A percentile compares a stretch with the other conserved stretches of the same genome.
Evolutionary conservation across 2,797 vertebrate species (phyloP).

Genomic region (Dipus sagitta): DNA sequence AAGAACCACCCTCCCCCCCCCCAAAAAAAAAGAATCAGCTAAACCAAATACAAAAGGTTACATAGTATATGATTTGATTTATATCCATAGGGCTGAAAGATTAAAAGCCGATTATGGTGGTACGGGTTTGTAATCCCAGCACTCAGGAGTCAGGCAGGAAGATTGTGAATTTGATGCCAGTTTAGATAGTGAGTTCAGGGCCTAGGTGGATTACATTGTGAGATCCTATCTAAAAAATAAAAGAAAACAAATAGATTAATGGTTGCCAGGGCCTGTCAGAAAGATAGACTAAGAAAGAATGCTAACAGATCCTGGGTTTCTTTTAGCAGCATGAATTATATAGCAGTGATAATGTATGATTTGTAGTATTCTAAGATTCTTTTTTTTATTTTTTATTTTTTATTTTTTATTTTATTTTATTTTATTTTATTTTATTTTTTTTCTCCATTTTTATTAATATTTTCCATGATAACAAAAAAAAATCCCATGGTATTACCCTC

Average conservation of each 20-base stretch:
- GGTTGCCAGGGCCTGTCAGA: background rate
- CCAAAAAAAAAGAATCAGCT: background rate
- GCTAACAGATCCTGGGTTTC: background rate
- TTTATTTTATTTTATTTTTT: too few relatives aligned
- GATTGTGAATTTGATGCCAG: background rate
- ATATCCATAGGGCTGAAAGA: background rate
- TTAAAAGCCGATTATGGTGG: background rate
- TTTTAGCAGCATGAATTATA: slow-evolving; percentile 38
- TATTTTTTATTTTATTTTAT: too few relatives aligned
- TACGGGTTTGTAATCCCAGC: background rate
- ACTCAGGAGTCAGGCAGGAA: background rate
- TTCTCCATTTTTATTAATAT: too few relatives aligned
- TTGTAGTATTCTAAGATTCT: slow-evolving; percentile 12
- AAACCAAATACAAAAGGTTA: slow-evolving; percentile 15
- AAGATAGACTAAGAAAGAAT: slow-evolving; percentile 9
- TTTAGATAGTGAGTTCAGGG: too few relatives aligned
- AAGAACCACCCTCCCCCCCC: too few relatives aligned
- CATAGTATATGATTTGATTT: background rate
- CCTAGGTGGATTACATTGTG: background rate
- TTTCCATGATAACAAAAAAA: too few relatives aligned
- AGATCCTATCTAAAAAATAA: background rate
- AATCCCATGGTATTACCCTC: too few relatives aligned
- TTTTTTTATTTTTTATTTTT: too few relatives aligned
- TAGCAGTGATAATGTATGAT: slow-evolving; percentile 16
- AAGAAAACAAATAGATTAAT: background rate